phyloP scores from a whole-genome alignment of 1,140 invertebrate genomes.

The Drosophila sp. region DNA sequence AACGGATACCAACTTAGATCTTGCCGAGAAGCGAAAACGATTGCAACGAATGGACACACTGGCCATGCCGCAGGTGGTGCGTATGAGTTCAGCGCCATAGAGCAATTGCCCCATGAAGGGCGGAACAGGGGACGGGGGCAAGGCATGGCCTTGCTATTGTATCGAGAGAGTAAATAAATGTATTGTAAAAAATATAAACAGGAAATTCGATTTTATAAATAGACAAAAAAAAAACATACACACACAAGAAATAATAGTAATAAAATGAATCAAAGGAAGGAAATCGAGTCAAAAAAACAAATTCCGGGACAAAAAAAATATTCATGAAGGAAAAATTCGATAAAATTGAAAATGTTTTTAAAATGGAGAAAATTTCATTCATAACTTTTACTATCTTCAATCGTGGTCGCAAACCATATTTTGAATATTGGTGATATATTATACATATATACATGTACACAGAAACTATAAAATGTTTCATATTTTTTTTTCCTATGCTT shows the following conservation, averaged over 20 bases:
- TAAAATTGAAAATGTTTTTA: too few species aligned
- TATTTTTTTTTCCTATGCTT: too few species aligned
- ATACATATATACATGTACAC: too few species aligned
- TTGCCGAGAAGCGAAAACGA: conserved; percentile 40
- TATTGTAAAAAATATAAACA: conserved; percentile 63
- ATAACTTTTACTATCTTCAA: too few species aligned
- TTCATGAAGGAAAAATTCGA: not conserved
- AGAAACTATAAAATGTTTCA: too few species aligned
- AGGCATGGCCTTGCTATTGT: conserved; percentile 28
- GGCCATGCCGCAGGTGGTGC: conserved; percentile 49
- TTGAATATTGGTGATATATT: too few species aligned
- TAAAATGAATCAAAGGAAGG: conserved; percentile 11
- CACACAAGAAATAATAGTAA: not conserved
- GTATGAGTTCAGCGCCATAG: conserved; percentile 55
- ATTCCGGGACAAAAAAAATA: not conserved
- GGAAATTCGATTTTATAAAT: conserved; percentile 58
- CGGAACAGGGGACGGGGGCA: not conserved
- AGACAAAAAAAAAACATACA: conserved; percentile 17
- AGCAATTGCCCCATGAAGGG: not conserved
- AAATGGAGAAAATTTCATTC: too few species aligned
- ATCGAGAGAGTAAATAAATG: conserved; percentile 53
- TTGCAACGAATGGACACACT: conserved; percentile 56
- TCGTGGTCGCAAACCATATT: too few species aligned
- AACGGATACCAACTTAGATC: not conserved
- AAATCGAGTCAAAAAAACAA: not conserved